These are phyloP conservation scores for Drosophila flavopinicola DNA, from an alignment of 2,888 invertebrate species.

Conservation along the genomic window DNA sequence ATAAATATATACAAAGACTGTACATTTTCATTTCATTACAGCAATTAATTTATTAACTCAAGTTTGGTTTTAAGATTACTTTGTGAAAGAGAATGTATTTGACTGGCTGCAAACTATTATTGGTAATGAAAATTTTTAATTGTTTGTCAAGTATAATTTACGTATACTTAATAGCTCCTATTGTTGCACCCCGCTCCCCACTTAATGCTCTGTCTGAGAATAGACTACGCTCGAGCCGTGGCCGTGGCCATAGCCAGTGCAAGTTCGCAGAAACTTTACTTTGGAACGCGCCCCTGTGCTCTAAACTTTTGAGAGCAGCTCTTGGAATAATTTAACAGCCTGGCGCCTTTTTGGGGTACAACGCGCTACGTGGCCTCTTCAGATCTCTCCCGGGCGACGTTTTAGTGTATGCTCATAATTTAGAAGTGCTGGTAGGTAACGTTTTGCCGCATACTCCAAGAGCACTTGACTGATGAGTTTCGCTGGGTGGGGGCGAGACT, in stretches of 20 bases:
- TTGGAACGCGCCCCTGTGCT: conserved; percentile 24
- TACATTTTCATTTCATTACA: too few relatives aligned
- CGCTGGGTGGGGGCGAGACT: too few relatives aligned
- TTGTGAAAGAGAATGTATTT: background rate
- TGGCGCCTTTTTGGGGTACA: conserved; percentile 34
- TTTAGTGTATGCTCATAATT: conserved; percentile 60
- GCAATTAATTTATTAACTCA: too few relatives aligned
- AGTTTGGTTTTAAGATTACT: too few relatives aligned
- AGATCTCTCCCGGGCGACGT: conserved; percentile 40
- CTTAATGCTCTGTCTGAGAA: conserved; percentile 8
- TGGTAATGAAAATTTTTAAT: conserved; percentile 37
- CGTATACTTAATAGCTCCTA: conserved; percentile 21
- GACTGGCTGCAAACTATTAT: background rate
- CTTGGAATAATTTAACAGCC: conserved; percentile 63
- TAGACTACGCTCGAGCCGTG: conserved; percentile 9
- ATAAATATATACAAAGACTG: too few relatives aligned
- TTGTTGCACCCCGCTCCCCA: conserved; percentile 2
- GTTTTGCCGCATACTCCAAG: conserved; percentile 60
- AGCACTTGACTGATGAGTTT: conserved; percentile 69
- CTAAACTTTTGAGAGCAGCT: conserved; percentile 54
- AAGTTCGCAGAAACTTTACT: conserved; percentile 46
- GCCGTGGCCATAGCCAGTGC: conserved; percentile 22
- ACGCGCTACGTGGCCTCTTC: conserved; percentile 35
- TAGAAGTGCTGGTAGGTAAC: conserved; percentile 62
- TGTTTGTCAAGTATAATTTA: conserved; percentile 26